These are phyloP conservation scores for Drosophila picticornis DNA, from an alignment of 2,888 invertebrate species.

Conservation along the genomic window DNA sequence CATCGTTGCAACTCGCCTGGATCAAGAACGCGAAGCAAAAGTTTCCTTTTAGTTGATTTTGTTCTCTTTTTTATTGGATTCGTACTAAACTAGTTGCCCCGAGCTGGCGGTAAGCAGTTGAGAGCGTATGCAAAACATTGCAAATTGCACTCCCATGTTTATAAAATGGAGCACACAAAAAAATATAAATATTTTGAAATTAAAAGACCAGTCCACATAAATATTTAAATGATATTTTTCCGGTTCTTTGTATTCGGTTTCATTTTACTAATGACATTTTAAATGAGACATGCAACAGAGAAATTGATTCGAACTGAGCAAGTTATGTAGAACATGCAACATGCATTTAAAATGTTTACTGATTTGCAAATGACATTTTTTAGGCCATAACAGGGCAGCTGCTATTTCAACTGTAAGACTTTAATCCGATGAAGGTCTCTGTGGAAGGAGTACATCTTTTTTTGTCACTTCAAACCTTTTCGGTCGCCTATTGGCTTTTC, in stretches of 20 bases:
- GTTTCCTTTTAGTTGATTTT: constrained; percentile 1
- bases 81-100: constrained; percentile 35
- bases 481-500: constrained; percentile 13
- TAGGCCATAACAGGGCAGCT: not conserved
- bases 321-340: not conserved
- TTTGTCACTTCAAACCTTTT: constrained; percentile 5
- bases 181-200: not conserved
- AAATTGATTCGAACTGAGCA: not conserved
- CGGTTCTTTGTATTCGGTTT: not conserved
- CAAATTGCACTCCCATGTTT: not conserved
- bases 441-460: not conserved
- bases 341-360: not conserved
- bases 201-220: not conserved
- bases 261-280: constrained; percentile 1
- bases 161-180: not conserved
- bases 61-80: constrained; percentile 28
- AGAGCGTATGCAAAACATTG: constrained; percentile 17
- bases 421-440: constrained; percentile 2
- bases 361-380: not conserved
- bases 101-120: constrained; percentile 1
- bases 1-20: constrained; percentile 29
- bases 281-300: not conserved
- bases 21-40: constrained; percentile 31
- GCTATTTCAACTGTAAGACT: constrained; percentile 9
- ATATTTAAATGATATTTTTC: not conserved